Evolutionary conservation across 1,140 invertebrate species (phyloP).

Genomic region (Ptiloglossa arizonensis): DNA sequence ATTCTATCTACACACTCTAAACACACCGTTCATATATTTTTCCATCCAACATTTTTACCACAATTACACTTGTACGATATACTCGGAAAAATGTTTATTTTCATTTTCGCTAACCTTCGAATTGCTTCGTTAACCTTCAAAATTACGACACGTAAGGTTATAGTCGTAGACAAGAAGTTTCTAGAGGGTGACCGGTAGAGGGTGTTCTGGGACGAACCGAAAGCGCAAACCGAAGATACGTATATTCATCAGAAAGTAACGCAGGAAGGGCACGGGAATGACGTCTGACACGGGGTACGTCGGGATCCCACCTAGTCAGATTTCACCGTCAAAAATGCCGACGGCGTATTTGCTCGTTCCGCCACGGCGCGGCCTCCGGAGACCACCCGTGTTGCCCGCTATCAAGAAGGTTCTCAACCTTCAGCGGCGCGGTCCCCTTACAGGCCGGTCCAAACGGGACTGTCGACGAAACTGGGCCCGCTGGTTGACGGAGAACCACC

Average conservation of each 20-base stretch:
- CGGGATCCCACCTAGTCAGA: constrained; percentile 77
- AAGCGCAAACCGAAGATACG: constrained; percentile 30
- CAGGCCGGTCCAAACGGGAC: not conserved
- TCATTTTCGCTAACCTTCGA: not conserved
- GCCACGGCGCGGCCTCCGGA: constrained; percentile 76
- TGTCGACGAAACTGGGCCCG: not conserved
- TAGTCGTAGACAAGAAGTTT: too few species aligned
- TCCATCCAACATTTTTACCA: too few species aligned
- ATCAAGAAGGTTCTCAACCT: constrained; percentile 75
- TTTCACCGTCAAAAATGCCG: constrained; percentile 81
- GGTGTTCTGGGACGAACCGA: not conserved
- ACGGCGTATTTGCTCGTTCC: constrained; percentile 81
- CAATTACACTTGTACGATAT: too few species aligned
- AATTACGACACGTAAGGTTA: too few species aligned
- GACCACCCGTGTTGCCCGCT: constrained; percentile 78
- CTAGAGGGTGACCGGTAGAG: not conserved
- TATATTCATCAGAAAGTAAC: constrained; percentile 61
- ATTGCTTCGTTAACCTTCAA: too few species aligned
- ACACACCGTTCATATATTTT: too few species aligned
- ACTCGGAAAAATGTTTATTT: not conserved
- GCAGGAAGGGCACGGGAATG: constrained; percentile 64
- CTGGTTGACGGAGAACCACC: constrained; percentile 27
- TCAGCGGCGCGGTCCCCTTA: not conserved
- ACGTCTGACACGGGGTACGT: constrained; percentile 63
- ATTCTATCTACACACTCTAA: too few species aligned